A percentile compares a stretch with the other conserved stretches of the same genome.
These are phyloP conservation scores for Drosophila navojoa DNA, from an alignment of 1,140 invertebrate species.

Conservation along the genomic window DNA sequence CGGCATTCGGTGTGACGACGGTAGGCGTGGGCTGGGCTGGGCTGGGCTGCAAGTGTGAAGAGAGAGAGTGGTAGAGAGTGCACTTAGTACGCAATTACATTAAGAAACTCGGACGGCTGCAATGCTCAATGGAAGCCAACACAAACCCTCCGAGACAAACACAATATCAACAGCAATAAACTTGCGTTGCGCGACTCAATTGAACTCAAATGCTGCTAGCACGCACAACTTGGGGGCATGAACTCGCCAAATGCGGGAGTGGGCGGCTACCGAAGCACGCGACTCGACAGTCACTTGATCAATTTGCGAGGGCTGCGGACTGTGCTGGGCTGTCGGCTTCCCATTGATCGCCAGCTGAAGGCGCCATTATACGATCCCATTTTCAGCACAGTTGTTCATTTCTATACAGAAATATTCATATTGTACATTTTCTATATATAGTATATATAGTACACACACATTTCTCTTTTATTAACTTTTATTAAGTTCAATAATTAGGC, in stretches of 20 bases:
- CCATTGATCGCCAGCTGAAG: conserved; percentile 28
- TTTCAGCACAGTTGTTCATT: neutral
- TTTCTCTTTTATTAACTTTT: conserved; percentile 6
- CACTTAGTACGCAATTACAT: conserved; percentile 64
- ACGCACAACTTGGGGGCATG: conserved; percentile 44
- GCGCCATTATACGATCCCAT: conserved; percentile 7
- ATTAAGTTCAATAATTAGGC: conserved; percentile 5
- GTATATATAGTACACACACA: neutral
- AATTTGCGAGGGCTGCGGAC: neutral
- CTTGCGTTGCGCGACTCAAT: conserved; percentile 70
- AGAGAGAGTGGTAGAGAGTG: neutral
- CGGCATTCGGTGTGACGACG: conserved; percentile 65
- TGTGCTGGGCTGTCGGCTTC: conserved; percentile 2
- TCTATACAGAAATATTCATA: neutral
- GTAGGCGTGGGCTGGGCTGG: neutral
- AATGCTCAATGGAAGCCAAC: conserved; percentile 48
- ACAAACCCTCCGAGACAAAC: conserved; percentile 18
- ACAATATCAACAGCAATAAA: conserved; percentile 59
- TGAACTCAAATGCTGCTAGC: conserved; percentile 71
- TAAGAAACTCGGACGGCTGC: conserved; percentile 47
- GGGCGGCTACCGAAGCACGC: conserved; percentile 8
- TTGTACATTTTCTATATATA: neutral
- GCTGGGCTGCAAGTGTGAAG: conserved; percentile 20
- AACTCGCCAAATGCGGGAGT: neutral
- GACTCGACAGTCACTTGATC: conserved; percentile 12